Percentiles rank a stretch among this genome's conserved stretches.
Evolutionary conservation across 2,113 vertebrate genomes (phyloP).

Genomic region (Sinocyclocheilus anshuiensis): DNA sequence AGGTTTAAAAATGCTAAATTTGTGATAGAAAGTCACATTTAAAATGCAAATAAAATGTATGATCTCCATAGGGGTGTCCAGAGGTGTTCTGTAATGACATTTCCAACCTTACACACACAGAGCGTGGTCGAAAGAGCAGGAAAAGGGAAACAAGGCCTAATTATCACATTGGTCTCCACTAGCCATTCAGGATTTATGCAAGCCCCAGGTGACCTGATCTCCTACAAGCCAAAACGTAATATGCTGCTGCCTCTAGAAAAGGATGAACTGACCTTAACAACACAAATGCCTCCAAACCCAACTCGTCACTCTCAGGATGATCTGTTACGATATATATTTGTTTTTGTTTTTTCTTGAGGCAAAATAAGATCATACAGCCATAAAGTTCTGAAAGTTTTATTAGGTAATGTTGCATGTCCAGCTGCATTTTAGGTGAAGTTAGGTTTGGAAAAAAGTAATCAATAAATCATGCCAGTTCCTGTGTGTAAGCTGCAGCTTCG

Average conservation of each 20-base stretch:
- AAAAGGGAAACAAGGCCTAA: constrained; percentile 40
- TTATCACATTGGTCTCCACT: constrained; percentile 49
- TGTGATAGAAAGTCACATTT: constrained; percentile 41
- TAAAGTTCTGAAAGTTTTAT: constrained; percentile 1
- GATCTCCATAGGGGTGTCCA: constrained; percentile 49
- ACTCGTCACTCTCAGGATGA: constrained; percentile 34
- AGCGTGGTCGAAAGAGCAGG: constrained; percentile 55
- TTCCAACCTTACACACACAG: constrained; percentile 43
- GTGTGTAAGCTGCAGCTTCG: neutral
- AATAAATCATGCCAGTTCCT: neutral
- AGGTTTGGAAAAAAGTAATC: neutral
- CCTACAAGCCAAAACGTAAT: constrained; percentile 25
- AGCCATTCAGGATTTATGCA: constrained; percentile 37
- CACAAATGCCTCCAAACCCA: constrained; percentile 24
- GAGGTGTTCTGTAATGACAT: constrained; percentile 61
- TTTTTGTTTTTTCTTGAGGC: neutral
- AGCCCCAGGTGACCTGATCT: constrained; percentile 40
- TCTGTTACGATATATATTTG: constrained; percentile 2
- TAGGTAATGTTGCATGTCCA: constrained; percentile 7
- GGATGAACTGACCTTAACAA: constrained; percentile 52
- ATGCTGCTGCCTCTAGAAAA: constrained; percentile 16
- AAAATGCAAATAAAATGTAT: constrained; percentile 52
- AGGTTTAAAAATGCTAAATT: constrained; percentile 10
- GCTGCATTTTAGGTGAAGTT: neutral
- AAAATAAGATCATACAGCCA: constrained; percentile 9